Conservation (phyloP, 2,113 vertebrate species). For the Heptranchias perlo region DNA sequence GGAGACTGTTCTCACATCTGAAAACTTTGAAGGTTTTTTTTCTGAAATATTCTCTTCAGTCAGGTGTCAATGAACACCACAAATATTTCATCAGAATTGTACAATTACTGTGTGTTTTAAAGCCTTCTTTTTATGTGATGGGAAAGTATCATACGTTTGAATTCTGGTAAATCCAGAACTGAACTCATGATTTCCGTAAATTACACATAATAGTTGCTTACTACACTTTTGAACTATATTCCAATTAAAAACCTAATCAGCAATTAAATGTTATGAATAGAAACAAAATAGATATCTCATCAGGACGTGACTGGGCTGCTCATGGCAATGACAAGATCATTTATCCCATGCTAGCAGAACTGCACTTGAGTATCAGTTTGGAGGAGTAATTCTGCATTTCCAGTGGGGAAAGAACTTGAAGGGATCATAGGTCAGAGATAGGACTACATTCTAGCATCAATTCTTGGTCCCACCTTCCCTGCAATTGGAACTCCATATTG, state of each 20-base stretch:
- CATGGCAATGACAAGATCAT: neutral
- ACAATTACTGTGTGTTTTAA: neutral
- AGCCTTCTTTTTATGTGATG: neutral
- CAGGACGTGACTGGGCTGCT: neutral
- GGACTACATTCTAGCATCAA: neutral
- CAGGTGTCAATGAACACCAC: neutral
- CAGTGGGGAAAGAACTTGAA: neutral
- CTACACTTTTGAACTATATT: neutral
- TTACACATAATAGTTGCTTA: neutral
- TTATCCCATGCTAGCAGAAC: neutral
- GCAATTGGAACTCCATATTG: neutral
- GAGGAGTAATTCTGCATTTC: neutral
- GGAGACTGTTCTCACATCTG: neutral
- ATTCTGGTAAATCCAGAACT: neutral
- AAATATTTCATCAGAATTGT: neutral
- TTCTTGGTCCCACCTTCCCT: neutral
- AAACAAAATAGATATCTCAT: neutral
- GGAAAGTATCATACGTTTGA: neutral
- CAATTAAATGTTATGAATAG: neutral
- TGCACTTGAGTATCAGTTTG: neutral
- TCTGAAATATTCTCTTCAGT: neutral
- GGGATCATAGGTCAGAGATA: neutral
- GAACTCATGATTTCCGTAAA: neutral
- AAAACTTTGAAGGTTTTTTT: neutral
- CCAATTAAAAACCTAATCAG: neutral